Conservation (phyloP, 2,113 vertebrate species). For the Limanda limanda region DNA sequence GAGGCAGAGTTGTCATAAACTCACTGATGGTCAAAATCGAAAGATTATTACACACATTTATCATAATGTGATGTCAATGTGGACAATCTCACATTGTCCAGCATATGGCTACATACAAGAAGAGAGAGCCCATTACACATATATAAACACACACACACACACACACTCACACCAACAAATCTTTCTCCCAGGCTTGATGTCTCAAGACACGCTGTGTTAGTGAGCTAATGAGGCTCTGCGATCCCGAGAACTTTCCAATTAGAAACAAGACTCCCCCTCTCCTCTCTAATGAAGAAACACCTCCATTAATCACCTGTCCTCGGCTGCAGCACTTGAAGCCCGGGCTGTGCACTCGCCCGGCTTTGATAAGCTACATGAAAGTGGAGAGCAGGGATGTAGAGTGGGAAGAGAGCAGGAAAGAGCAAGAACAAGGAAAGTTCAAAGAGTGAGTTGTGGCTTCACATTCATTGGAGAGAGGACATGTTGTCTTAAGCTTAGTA, state of each 20-base stretch:
- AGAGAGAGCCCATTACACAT: background rate
- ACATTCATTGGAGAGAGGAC: background rate
- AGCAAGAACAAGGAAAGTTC: conserved; percentile 25
- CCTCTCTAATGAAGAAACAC: conserved; percentile 67
- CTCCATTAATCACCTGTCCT: conserved; percentile 71
- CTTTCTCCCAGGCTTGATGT: background rate
- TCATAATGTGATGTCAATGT: too few relatives aligned
- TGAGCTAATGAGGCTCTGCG: conserved; percentile 59
- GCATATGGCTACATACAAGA: conserved; percentile 37
- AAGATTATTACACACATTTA: too few relatives aligned
- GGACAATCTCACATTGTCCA: conserved; percentile 22
- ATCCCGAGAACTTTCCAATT: conserved; percentile 67
- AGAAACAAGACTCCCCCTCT: conserved; percentile 44
- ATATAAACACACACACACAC: background rate
- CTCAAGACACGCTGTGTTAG: conserved; percentile 44
- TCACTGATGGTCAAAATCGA: too few relatives aligned
- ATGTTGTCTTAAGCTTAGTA: background rate
- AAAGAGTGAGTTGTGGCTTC: conserved; percentile 34
- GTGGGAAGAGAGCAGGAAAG: conserved; percentile 10
- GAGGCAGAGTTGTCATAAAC: too few relatives aligned
- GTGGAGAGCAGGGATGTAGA: conserved; percentile 29
- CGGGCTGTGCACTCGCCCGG: conserved; percentile 15
- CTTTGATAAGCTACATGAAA: conserved; percentile 66
- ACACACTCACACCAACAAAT: background rate
- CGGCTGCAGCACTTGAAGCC: conserved; percentile 59